Base-by-base conservation (phyloP, 2,888 invertebrate genomes). In the Acrobasis suavella region DNA sequence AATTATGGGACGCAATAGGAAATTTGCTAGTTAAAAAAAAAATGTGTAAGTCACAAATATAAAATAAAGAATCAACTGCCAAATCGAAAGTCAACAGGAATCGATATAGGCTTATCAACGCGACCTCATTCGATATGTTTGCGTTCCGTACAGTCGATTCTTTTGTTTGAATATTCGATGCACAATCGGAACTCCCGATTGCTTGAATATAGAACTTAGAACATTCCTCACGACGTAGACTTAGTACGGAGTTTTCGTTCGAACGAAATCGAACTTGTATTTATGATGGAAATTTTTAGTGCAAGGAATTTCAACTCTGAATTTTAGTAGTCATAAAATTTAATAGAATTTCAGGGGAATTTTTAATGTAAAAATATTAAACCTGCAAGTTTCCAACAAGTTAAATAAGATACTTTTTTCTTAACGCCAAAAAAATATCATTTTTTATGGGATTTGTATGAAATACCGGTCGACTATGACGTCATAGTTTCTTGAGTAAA, bases 151-250 rank as follows among this genome's bases (percentile, higher is more conserved):
- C 39, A 7, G 12, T 55, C 58, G 16, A 60, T 64, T 65, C 55
- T 62, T 62, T 65, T 64, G 64, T 64, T 64, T 63, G 65, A 63
- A 62, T 62, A 55, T 62, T 55, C 38, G 55, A 55, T 46, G 54
- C 52, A 62, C 64, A 16, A 37, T 17, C 62, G 32, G 37, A 58
- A 49, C 63, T 60, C 55, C 39, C 55, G 63, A 56, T 63, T 59
- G 50, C 50, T 64, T 59, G 63, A 63, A 65, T 65, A 62, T 60
- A 58, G 50, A 51, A 58, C 54, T 62, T 61, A 39, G 51, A 17
- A 16, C 54, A 60, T 56, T 56, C 56, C 15, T 39, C 14, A 46
- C 46, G 32, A 32, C 32, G 32, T 7, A 32, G 32, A 32, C 32
- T 32, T 32, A 14, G 46, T 46, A 46, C 42, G 42, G 14, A 46